These are phyloP conservation scores for Lepidocyrtinus sp. DNA, from an alignment of 2,888 invertebrate genomes.

Conservation along the genomic window DNA sequence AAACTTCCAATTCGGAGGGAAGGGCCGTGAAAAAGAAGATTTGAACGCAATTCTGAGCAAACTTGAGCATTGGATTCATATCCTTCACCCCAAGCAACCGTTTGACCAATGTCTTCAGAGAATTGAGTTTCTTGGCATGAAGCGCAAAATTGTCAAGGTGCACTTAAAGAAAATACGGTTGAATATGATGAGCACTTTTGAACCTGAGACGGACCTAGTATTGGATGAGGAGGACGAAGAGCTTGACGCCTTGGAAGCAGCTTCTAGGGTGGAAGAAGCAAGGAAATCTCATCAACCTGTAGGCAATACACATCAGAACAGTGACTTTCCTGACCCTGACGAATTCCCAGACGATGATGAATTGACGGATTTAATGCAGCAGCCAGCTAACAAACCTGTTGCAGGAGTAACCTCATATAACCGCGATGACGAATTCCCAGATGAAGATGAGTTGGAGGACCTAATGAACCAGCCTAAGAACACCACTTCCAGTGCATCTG, in stretches of 20 bases:
- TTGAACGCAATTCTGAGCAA: conserved; percentile 84
- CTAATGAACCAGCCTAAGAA: no score
- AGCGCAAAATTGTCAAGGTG: conserved; percentile 79
- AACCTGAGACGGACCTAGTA: conserved; percentile 71
- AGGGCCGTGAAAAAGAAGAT: conserved; percentile 87
- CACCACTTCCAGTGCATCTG: no score
- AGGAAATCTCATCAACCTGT: background rate
- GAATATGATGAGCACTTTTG: conserved; percentile 74
- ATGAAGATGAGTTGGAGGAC: no score
- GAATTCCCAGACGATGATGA: conserved; percentile 42
- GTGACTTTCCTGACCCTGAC: background rate
- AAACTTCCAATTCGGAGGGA: conserved; percentile 86
- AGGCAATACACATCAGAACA: background rate
- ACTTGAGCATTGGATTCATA: conserved; percentile 94
- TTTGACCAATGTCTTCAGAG: conserved; percentile 89
- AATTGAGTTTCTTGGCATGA: conserved; percentile 86
- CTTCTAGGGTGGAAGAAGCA: background rate
- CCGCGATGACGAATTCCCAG: background rate
- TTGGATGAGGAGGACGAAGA: conserved; percentile 15
- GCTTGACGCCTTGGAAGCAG: background rate
- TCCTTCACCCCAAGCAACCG: conserved; percentile 89
- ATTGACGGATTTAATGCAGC: background rate
- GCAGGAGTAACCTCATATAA: background rate
- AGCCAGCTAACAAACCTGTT: background rate
- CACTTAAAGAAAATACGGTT: conserved; percentile 75